Evolutionary conservation across 2,113 vertebrate genomes (phyloP), one percentile per base, ranked within the genome.

Genomic region (Cyrtonyx montezumae): DNA sequence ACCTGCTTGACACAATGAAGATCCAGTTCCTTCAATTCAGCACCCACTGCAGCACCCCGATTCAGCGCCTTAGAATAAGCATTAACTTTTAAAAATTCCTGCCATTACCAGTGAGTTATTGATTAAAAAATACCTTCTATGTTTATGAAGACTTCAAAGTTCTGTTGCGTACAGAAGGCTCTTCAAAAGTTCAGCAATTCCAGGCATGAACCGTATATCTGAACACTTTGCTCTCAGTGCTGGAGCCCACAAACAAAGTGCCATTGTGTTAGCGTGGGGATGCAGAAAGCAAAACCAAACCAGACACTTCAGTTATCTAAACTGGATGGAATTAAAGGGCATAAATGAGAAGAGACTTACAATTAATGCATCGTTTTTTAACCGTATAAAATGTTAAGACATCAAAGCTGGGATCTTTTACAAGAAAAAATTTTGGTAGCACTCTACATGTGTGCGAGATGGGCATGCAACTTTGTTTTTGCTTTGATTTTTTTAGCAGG

Each of bases 401-500:
- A 73, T 74, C 59, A 79, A 88, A 84, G 49, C 25, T 61, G 21
- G 17, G 43, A 40, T 46, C 26, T 84, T 81, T 75, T 42, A 69
- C 76, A 79, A 67, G 25, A 56, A 20, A 70, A 80, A 59, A 43
- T 22, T 6, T 37, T 93, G 79, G 42, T 66, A 88, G 34, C 34
- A 32, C 15, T 87, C 1, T 75, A n/a, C 86, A 13, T 13, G 16
- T 30, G 14, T 8, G 6, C 42, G 48, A 49, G 62, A 87, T 49
- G 74, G 63, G 23, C 67, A 22, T 45, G 10, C 11, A 53, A 6
- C 74, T 86, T 84, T 36, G 53, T 80, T 8, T 74, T 67, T 59
- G 11, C 56, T 95, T 93, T 93, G 71, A 55, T 83, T 83, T 90
- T 68, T 56, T 93, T 87, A 20, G 55, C 55, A 58, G 32, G 19